Base-by-base conservation (phyloP, 2,888 invertebrate genomes). In the Folsomia candida region DNA sequence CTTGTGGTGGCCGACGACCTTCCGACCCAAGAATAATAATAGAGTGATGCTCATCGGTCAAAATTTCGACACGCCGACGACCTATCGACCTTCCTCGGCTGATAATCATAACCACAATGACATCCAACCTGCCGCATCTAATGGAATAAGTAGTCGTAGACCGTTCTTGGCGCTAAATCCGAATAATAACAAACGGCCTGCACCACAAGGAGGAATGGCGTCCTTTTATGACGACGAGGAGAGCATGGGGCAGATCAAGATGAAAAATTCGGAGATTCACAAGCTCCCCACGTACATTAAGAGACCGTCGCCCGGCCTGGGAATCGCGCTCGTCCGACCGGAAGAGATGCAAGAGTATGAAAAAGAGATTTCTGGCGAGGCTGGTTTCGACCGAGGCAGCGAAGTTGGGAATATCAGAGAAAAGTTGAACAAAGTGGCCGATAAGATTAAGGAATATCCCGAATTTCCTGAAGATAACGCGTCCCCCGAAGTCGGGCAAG, bases 191-290 rank as follows among this genome's bases (percentile, higher is more conserved):
- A n/a, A 47, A 26, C 54, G 74, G 20, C 74, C 73, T n/a, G 70
- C 74, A 4, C 74, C 76, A 14, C 76, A 76, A n/a, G 67, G 59
- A 2, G 76, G 76, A 22, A 76, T 76, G 67, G 64, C 76, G 9
- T 74, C 77, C 0, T 78, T 75, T 62, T 74, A 76, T 61, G 76
- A 78, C 37, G 79, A 79, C 27, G 67, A 73, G 24, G 79, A 78
- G 9, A 76, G 76, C 9, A 72, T 78, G 51, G 71, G 68, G 3
- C 70, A 78, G 27, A 57, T 78, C 3, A 78, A 79, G 61, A 51
- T 79, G 9, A 79, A 79, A 69, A 79, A 78, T 64, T 60, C 75
- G n/a, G 79, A 79, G 51, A 76, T 79, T 67, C 72, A 70, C 18
- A 78, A 77, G 29, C 63, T 73, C 0, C 75, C 76, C 1, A 57